Percentiles rank a stretch among this genome's conserved stretches.
phyloP scores from a whole-genome alignment of 2,888 invertebrate genomes.

The Tinea trinotella region DNA sequence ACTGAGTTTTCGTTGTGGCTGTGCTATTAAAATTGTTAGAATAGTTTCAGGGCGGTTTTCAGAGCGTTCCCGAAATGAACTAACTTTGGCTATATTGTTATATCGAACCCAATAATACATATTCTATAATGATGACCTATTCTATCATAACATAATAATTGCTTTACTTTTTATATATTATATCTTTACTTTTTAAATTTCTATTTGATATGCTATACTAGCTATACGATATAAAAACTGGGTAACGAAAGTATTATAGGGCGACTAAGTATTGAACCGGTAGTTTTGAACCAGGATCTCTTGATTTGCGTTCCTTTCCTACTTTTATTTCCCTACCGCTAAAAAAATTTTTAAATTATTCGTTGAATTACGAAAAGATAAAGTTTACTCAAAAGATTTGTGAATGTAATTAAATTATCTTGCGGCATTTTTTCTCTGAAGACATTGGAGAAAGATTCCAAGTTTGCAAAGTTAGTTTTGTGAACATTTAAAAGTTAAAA shows the following conservation, averaged over 20 bases:
- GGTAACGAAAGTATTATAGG: no score
- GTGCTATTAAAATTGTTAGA: conserved; percentile 18
- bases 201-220: no score
- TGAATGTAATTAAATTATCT: background rate
- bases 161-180: no score
- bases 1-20: conserved; percentile 8
- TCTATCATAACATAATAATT: background rate
- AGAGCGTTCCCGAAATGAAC: conserved; percentile 8
- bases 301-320: no score
- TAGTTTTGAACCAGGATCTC: no score
- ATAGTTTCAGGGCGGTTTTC: conserved; percentile 17
- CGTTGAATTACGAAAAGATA: background rate
- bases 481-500: background rate
- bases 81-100: conserved; percentile 13
- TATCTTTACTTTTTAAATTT: no score
- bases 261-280: no score
- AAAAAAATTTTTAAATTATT: background rate
- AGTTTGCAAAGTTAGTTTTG: background rate
- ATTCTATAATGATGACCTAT: background rate
- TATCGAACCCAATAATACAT: background rate
- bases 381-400: background rate
- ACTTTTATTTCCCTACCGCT: no score
- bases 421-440: background rate
- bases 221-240: no score
- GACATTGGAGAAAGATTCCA: background rate